phyloP scores from a whole-genome alignment of 2,888 invertebrate species.

The Bombylius major region DNA sequence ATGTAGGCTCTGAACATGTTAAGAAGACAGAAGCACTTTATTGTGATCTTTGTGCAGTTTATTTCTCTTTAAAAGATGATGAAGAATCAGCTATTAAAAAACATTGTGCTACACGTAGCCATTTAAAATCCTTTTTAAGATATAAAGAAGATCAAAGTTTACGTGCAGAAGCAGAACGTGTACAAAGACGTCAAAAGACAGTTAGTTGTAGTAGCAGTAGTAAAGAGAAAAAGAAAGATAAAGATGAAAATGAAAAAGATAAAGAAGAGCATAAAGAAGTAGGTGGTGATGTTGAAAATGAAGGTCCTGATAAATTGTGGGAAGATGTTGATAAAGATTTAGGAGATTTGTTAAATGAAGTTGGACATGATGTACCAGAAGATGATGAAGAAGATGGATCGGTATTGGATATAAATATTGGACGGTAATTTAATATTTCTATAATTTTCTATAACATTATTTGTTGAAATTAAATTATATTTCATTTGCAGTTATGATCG shows the following conservation, averaged over 20 bases:
- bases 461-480: background rate
- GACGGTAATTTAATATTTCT: constrained; percentile 32
- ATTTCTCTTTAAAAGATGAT: constrained; percentile 50
- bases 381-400: constrained; percentile 57
- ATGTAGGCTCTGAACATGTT: constrained; percentile 64
- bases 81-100: constrained; percentile 48
- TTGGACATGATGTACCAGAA: constrained; percentile 52
- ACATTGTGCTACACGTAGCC: constrained; percentile 64
- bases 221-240: constrained; percentile 13
- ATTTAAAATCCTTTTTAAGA: constrained; percentile 63
- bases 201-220: constrained; percentile 4
- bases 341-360: constrained; percentile 59
- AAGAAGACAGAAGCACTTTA: constrained; percentile 66
- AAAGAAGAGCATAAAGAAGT: constrained; percentile 45
- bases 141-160: constrained; percentile 65
- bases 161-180: constrained; percentile 56
- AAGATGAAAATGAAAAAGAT: background rate
- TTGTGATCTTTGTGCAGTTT: constrained; percentile 68
- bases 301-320: constrained; percentile 56
- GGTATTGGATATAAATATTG: constrained; percentile 36
- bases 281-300: constrained; percentile 20
- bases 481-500: constrained; percentile 43
- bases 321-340: constrained; percentile 72
- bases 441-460: background rate
- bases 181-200: constrained; percentile 46